phyloP scores from a whole-genome alignment of 2,888 invertebrate genomes.

The Desoria tigrina region DNA sequence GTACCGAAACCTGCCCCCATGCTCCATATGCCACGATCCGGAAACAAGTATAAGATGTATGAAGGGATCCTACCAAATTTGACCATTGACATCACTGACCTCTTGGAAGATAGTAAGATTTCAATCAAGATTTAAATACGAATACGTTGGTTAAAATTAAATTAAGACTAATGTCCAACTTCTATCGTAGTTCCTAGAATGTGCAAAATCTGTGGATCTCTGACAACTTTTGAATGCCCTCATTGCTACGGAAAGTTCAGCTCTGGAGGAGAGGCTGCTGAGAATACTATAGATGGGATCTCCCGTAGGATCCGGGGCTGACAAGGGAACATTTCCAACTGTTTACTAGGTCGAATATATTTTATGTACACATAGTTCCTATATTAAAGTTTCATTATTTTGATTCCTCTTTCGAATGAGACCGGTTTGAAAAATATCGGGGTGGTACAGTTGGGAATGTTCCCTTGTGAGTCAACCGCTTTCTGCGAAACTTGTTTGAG shows the following conservation, averaged over 20 bases:
- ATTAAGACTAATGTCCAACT: no score
- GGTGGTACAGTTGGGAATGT: no score
- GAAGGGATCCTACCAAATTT: constrained; percentile 90
- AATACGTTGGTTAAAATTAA: background rate
- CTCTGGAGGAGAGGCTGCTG: constrained; percentile 37
- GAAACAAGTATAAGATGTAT: constrained; percentile 95
- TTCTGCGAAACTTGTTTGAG: constrained; percentile 52
- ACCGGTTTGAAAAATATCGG: no score
- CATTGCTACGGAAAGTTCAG: constrained; percentile 64
- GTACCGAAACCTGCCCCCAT: constrained; percentile 66
- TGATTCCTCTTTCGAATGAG: no score
- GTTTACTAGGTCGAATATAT: no score
- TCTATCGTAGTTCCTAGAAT: constrained; percentile 85
- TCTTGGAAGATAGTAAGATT: constrained; percentile 87
- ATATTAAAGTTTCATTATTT: no score
- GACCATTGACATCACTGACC: constrained; percentile 90
- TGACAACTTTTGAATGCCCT: constrained; percentile 86
- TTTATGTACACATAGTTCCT: no score
- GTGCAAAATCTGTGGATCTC: constrained; percentile 85
- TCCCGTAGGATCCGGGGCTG: constrained; percentile 47
- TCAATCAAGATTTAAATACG: constrained; percentile 3
- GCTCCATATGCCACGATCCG: constrained; percentile 96
- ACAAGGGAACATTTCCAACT: no score
- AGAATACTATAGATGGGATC: constrained; percentile 33
- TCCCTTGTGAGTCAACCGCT: constrained; percentile 53